Conservation (phyloP, 2,113 vertebrate genomes). For the Pycnonotus jocosus region DNA sequence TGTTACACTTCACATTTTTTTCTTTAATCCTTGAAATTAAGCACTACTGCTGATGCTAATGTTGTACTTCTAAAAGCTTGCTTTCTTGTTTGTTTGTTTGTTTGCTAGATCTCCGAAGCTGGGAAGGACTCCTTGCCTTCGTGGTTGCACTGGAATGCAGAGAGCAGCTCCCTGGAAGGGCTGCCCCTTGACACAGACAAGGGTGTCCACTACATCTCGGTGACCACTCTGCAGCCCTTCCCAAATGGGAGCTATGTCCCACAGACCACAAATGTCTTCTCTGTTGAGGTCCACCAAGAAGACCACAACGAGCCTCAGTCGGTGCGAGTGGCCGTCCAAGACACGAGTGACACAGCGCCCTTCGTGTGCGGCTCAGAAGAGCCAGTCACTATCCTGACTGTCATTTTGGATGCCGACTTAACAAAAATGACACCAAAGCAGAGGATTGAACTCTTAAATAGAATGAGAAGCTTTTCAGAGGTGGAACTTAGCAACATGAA, state of each 20-base stretch:
- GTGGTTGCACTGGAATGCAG: slow-evolving; percentile 88
- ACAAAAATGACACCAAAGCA: slow-evolving; percentile 93
- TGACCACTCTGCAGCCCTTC: slow-evolving; percentile 73
- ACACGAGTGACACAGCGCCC: slow-evolving; percentile 64
- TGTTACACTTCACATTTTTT: not conserved
- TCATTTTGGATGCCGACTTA: slow-evolving; percentile 94
- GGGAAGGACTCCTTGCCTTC: slow-evolving; percentile 86
- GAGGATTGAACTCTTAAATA: slow-evolving; percentile 80
- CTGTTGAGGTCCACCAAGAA: slow-evolving; percentile 90
- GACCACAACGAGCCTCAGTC: slow-evolving; percentile 86
- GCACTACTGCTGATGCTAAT: not conserved
- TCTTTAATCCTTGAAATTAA: not conserved
- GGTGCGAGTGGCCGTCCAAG: slow-evolving; percentile 71
- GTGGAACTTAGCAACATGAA: slow-evolving; percentile 90
- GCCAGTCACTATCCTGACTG: slow-evolving; percentile 87
- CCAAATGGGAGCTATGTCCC: slow-evolving; percentile 77
- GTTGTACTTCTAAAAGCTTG: not conserved
- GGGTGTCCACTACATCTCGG: slow-evolving; percentile 88
- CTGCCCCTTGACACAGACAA: slow-evolving; percentile 91
- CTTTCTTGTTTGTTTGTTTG: not conserved
- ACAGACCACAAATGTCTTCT: slow-evolving; percentile 84
- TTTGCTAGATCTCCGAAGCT: slow-evolving; percentile 80
- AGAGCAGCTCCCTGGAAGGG: slow-evolving; percentile 80
- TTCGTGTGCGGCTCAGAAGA: slow-evolving; percentile 84
- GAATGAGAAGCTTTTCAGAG: slow-evolving; percentile 87